A percentile compares a stretch with the other conserved stretches of the same genome.
phyloP scores from a whole-genome alignment of 1,140 invertebrate genomes.

The Cydia splendana region DNA sequence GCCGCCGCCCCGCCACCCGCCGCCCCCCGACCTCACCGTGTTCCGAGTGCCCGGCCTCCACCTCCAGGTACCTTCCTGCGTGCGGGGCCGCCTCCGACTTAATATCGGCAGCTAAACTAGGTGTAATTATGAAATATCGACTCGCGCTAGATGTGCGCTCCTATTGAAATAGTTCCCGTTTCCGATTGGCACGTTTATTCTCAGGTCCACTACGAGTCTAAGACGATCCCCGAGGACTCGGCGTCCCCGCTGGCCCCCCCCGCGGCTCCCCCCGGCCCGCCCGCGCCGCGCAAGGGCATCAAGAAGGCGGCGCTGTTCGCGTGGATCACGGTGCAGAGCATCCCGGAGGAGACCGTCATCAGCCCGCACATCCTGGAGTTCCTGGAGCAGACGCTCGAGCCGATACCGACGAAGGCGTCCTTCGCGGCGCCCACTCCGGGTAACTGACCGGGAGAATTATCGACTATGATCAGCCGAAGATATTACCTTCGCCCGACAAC shows the following conservation, averaged over 20 bases:
- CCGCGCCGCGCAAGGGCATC: conserved; percentile 80
- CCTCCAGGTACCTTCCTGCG: conserved; percentile 19
- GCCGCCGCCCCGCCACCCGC: conserved; percentile 19
- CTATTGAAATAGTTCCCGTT: too few relatives aligned
- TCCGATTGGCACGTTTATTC: background rate
- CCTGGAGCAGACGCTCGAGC: conserved; percentile 95
- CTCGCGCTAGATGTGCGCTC: too few relatives aligned
- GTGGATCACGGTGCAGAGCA: conserved; percentile 97
- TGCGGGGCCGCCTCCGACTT: conserved; percentile 38
- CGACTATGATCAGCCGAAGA: too few relatives aligned
- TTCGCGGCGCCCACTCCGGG: conserved; percentile 67
- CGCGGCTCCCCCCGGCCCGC: conserved; percentile 52
- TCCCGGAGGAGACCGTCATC: conserved; percentile 97
- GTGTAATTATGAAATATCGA: too few relatives aligned
- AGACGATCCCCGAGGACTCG: conserved; percentile 85
- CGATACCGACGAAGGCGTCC: conserved; percentile 88
- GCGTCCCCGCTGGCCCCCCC: conserved; percentile 52
- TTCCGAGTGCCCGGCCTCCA: background rate
- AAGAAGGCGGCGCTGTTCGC: conserved; percentile 97
- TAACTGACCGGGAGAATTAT: conserved; percentile 5
- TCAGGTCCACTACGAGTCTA: conserved; percentile 92
- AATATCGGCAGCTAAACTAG: too few relatives aligned
- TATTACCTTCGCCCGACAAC: too few relatives aligned
- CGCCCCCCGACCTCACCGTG: background rate
- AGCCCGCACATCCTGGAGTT: conserved; percentile 97